A percentile compares a stretch with the other conserved stretches of the same genome.
Conservation (phyloP, 2,113 vertebrate species). For the Electrona antarctica region DNA sequence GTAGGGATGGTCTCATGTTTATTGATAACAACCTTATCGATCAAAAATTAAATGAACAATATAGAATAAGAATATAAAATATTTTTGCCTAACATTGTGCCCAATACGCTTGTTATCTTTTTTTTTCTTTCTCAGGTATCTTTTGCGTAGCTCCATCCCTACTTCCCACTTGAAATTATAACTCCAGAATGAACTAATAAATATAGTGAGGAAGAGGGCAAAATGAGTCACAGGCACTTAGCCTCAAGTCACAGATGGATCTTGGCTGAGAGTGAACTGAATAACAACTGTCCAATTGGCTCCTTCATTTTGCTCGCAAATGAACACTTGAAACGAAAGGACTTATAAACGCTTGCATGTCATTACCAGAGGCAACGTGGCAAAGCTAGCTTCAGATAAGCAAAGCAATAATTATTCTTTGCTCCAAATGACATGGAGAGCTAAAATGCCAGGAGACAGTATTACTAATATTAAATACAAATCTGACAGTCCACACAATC, state of each 20-base stretch:
- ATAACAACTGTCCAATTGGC: neutral
- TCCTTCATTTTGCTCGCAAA: neutral
- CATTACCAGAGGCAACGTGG: slow-evolving; percentile 46
- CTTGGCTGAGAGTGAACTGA: slow-evolving; percentile 8
- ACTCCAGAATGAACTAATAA: slow-evolving; percentile 4
- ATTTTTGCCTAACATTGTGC: too few relatives aligned
- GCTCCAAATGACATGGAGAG: slow-evolving; percentile 35
- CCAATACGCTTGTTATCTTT: too few relatives aligned
- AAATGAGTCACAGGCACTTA: neutral
- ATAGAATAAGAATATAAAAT: too few relatives aligned
- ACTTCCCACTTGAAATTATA: neutral
- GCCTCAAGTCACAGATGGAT: neutral
- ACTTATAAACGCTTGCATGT: slow-evolving; percentile 25
- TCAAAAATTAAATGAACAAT: too few relatives aligned
- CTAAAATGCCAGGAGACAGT: slow-evolving; percentile 53
- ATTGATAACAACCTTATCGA: too few relatives aligned
- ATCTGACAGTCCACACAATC: slow-evolving; percentile 43
- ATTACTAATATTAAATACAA: slow-evolving; percentile 52
- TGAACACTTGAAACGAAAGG: slow-evolving; percentile 24
- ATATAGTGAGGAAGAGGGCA: slow-evolving; percentile 5
- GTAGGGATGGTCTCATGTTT: too few relatives aligned
- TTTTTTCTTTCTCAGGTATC: too few relatives aligned
- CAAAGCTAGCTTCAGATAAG: slow-evolving; percentile 54
- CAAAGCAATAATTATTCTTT: slow-evolving; percentile 55
- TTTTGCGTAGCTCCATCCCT: neutral